These are phyloP conservation scores for Cephonodes hylas DNA, from an alignment of 2,888 invertebrate species.

Conservation along the genomic window DNA sequence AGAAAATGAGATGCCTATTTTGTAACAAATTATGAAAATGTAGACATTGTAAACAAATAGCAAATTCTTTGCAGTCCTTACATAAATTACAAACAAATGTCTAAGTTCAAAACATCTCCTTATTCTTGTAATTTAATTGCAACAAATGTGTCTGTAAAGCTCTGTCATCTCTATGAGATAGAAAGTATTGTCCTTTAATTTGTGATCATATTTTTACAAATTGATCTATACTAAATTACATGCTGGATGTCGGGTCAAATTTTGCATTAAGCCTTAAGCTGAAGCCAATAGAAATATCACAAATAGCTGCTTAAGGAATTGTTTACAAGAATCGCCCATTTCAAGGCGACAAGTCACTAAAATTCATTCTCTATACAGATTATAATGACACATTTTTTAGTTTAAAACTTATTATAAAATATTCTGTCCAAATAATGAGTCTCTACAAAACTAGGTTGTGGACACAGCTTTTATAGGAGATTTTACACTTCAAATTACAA, in stretches of 20 bases:
- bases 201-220: conserved; percentile 28
- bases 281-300: conserved; percentile 71
- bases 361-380: conserved; percentile 72
- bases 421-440: conserved; percentile 67
- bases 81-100: conserved; percentile 54
- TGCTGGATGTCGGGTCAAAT: conserved; percentile 36
- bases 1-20: conserved; percentile 21
- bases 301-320: conserved; percentile 62
- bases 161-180: conserved; percentile 12
- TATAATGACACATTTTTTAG: conserved; percentile 65
- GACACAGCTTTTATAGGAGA: conserved; percentile 67
- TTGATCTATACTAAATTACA: conserved; percentile 30
- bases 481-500: conserved; percentile 73
- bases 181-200: conserved; percentile 13
- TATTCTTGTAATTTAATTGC: conserved; percentile 15
- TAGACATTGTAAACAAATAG: conserved; percentile 64
- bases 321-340: conserved; percentile 46
- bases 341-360: conserved; percentile 55
- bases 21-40: conserved; percentile 2
- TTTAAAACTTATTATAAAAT: conserved; percentile 79
- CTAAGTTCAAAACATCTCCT: conserved; percentile 57
- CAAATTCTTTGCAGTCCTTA: conserved; percentile 71
- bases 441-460: conserved; percentile 69
- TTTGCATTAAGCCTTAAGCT: conserved; percentile 47
- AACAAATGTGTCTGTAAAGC: conserved; percentile 5